A percentile compares a stretch with the other conserved stretches of the same genome.
phyloP scores from a whole-genome alignment of 2,797 vertebrate species.

The Florisuga fusca region DNA sequence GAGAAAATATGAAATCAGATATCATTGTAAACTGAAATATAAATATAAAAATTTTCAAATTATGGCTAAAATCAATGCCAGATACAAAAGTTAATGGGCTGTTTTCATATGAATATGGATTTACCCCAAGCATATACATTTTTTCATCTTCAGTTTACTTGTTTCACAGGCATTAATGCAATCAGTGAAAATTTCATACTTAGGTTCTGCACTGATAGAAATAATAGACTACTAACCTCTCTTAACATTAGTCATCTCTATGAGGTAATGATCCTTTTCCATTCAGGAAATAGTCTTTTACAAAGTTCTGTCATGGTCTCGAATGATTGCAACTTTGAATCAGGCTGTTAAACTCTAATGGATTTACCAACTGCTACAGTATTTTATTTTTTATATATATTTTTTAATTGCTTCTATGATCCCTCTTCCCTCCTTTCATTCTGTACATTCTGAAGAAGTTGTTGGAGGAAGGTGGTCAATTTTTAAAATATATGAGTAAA shows the following conservation, averaged over 20 bases:
- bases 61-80: background rate
- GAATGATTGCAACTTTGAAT: background rate
- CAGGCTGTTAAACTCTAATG: background rate
- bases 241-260: slow-evolving; percentile 1
- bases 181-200: background rate
- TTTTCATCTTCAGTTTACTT: background rate
- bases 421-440: background rate
- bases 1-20: background rate
- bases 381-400: background rate
- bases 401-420: background rate
- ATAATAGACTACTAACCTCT: slow-evolving; percentile 9
- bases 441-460: background rate
- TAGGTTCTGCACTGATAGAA: slow-evolving; percentile 3
- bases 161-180: background rate
- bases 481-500: background rate
- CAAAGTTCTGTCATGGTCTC: background rate
- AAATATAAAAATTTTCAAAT: too few relatives aligned
- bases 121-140: background rate
- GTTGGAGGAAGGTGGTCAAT: background rate
- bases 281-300: slow-evolving; percentile 42
- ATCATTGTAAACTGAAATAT: too few relatives aligned
- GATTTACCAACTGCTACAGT: background rate
- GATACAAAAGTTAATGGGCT: background rate
- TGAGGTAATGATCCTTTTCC: slow-evolving; percentile 32
- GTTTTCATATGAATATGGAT: background rate